A percentile compares a stretch with the other conserved stretches of the same genome.
phyloP scores from a whole-genome alignment of 2,113 vertebrate genomes.

The Camelus bactrianus region DNA sequence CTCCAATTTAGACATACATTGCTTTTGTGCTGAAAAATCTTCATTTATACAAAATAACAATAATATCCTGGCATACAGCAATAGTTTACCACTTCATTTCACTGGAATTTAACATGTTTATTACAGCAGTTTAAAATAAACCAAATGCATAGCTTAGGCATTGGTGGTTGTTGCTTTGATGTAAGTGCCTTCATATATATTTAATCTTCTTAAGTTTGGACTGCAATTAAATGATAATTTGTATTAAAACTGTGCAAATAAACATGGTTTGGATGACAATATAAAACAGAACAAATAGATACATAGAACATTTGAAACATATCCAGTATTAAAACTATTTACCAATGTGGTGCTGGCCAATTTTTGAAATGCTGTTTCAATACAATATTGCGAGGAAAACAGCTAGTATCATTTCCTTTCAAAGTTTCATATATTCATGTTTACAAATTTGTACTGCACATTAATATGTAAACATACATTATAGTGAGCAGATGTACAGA shows the following conservation, averaged over 20 bases:
- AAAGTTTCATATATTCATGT: constrained; percentile 85
- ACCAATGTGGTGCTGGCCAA: constrained; percentile 72
- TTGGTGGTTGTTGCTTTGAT: constrained; percentile 57
- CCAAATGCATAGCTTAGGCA: constrained; percentile 56
- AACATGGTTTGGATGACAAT: constrained; percentile 81
- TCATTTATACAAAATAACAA: constrained; percentile 56
- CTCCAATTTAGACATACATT: neutral
- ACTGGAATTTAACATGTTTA: constrained; percentile 69
- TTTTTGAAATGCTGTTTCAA: constrained; percentile 86
- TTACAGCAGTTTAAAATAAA: constrained; percentile 71
- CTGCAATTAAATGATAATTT: constrained; percentile 88
- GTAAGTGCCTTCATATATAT: constrained; percentile 67
- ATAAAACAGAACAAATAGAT: constrained; percentile 84
- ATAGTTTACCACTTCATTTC: constrained; percentile 71
- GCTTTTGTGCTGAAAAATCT: constrained; percentile 32
- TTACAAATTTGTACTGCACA: constrained; percentile 90
- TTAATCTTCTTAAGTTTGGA: constrained; percentile 81
- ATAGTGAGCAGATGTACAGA: constrained; percentile 84
- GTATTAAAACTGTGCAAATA: constrained; percentile 86
- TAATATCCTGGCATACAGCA: constrained; percentile 67
- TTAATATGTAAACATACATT: constrained; percentile 86
- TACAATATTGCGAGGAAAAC: constrained; percentile 84
- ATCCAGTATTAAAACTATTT: constrained; percentile 79
- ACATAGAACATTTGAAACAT: constrained; percentile 82
- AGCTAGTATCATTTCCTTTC: constrained; percentile 79